Conservation (phyloP, 2,797 vertebrate genomes). For the Thripadectes ignobilis region DNA sequence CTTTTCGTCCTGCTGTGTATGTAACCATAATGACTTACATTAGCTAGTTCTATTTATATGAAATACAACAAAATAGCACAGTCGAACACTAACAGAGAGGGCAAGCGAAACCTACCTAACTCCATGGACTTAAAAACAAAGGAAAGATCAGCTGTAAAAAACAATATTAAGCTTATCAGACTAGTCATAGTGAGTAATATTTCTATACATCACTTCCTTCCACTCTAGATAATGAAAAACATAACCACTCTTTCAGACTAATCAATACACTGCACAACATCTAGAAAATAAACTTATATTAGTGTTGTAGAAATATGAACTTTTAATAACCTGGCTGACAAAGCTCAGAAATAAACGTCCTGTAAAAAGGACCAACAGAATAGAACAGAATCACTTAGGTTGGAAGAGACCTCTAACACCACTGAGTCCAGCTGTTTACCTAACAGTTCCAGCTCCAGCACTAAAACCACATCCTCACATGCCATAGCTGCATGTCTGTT, state of each 20-base stretch:
- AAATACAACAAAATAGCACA: neutral
- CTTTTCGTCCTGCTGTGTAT: neutral
- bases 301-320: neutral
- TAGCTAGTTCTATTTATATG: neutral
- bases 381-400: neutral
- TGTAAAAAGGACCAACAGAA: neutral
- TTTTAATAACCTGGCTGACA: neutral
- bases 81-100: neutral
- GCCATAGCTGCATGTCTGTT: neutral
- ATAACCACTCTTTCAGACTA: neutral
- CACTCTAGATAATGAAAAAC: neutral
- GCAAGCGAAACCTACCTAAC: neutral
- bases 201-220: neutral
- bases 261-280: conserved; percentile 5
- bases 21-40: neutral
- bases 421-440: neutral
- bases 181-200: neutral
- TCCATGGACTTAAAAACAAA: neutral
- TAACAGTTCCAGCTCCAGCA: neutral
- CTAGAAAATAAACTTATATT: neutral
- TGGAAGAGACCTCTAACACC: neutral
- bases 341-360: neutral
- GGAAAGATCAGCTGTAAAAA: neutral
- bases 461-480: neutral
- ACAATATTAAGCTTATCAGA: neutral